A percentile compares a stretch with the other conserved stretches of the same genome.
phyloP scores from a whole-genome alignment of 2,888 invertebrate species.

The Byasa hedistus region DNA sequence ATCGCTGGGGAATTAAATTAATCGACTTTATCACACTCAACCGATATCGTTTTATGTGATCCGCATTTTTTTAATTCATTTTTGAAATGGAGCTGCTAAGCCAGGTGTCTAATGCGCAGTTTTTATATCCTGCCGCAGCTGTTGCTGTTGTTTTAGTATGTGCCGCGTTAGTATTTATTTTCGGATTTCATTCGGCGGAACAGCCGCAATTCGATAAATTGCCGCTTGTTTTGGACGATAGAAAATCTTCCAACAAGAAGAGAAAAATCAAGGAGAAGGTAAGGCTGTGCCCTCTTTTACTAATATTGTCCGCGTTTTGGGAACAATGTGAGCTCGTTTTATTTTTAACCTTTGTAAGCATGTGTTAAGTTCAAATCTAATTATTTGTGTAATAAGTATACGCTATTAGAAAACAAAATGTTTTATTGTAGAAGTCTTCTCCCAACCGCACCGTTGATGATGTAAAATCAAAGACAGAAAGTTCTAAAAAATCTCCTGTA shows the following conservation, averaged over 20 bases:
- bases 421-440: slow-evolving; percentile 77
- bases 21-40: slow-evolving; percentile 73
- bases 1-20: slow-evolving; percentile 76
- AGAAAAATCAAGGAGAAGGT: slow-evolving; percentile 87
- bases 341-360: slow-evolving; percentile 74
- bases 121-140: slow-evolving; percentile 78
- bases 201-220: slow-evolving; percentile 90
- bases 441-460: slow-evolving; percentile 82
- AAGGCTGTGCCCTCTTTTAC: slow-evolving; percentile 51
- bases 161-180: slow-evolving; percentile 87
- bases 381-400: neutral
- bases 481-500: slow-evolving; percentile 77
- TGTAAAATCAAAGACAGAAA: slow-evolving; percentile 80
- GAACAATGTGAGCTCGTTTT: slow-evolving; percentile 65
- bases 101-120: slow-evolving; percentile 79
- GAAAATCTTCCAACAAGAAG: slow-evolving; percentile 84
- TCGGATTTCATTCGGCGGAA: slow-evolving; percentile 88
- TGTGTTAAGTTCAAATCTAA: slow-evolving; percentile 41
- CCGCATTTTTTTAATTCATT: slow-evolving; percentile 51
- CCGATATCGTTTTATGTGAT: slow-evolving; percentile 72
- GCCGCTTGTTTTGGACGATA: slow-evolving; percentile 81
- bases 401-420: neutral
- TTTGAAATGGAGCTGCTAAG: slow-evolving; percentile 80
- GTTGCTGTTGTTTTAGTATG: slow-evolving; percentile 84
- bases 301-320: slow-evolving; percentile 45